Evolutionary conservation across 2,888 invertebrate genomes (phyloP).

Genomic region (Scaptomyza reducta): DNA sequence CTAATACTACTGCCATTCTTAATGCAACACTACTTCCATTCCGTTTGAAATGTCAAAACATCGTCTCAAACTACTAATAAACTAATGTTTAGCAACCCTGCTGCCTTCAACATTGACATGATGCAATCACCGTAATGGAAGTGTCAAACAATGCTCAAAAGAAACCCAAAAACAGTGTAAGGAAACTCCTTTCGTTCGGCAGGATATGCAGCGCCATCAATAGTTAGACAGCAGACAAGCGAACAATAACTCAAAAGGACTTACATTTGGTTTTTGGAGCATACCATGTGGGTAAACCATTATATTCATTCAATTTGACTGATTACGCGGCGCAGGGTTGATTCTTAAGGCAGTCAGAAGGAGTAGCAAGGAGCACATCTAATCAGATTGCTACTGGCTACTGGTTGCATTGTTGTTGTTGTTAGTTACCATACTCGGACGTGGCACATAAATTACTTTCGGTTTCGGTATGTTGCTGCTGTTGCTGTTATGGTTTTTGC

Average conservation of each 20-base stretch:
- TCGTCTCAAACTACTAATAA: no score
- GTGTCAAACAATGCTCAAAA: neutral
- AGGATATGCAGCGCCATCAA: conserved; percentile 16
- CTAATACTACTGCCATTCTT: neutral
- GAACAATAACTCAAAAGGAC: conserved; percentile 13
- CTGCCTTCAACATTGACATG: neutral
- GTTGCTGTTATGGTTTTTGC: conserved; percentile 12
- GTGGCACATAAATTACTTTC: conserved; percentile 46
- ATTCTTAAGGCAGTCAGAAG: conserved; percentile 5
- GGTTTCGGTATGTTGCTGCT: conserved; percentile 15
- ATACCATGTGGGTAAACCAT: conserved; percentile 3
- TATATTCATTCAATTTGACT: conserved; percentile 19
- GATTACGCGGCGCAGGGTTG: neutral
- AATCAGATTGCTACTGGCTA: conserved; percentile 13
- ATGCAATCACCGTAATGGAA: conserved; percentile 18
- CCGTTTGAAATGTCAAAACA: no score
- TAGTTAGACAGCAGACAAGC: neutral
- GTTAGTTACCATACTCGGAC: conserved; percentile 1
- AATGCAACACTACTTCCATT: no score
- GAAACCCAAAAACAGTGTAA: neutral
- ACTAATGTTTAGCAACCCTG: neutral
- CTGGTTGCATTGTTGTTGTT: conserved; percentile 23
- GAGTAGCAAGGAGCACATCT: neutral
- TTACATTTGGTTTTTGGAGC: conserved; percentile 13
- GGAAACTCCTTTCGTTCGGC: neutral